Evolutionary conservation across 2,113 vertebrate species (phyloP), one percentile per base, ranked within the genome.

Genomic region (Triplophysa siluroides): DNA sequence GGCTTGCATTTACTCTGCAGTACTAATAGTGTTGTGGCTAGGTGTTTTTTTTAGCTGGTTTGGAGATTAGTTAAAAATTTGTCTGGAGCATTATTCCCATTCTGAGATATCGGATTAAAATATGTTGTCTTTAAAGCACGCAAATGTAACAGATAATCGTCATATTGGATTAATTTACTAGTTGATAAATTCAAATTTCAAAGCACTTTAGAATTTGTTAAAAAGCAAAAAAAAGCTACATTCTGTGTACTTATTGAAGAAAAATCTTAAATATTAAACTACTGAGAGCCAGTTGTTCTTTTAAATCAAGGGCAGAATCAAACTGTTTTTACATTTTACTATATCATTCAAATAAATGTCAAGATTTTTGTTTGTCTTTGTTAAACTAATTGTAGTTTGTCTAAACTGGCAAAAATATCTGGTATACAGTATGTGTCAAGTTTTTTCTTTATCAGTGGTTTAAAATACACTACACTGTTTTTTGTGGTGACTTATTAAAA

Each of bases 401-500:
- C 26, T 60, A 60, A 26, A 23, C 33, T 73, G 70, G 70, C 29
- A 58, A 60, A n/a, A 60, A 43, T 73, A 56, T 23, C 16, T 54
- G 18, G 8, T 21, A 70, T 1, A 71, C n/a, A n/a, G n/a, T n/a
- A n/a, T 72, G 8, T 52, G 70, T 41, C 11, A 9, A 21, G n/a
- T 71, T 56, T 67, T 64, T 24, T 64, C 9, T 33, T 7, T 11
- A 18, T 24, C 26, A 33, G 47, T 81, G 29, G 16, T 78, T 18
- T 78, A 70, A 60, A 70, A 58, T 21, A 33, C 70, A 73, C 70
- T 73, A 38, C 29, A 62, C 21, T 73, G 19, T 74, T 61, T 73
- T 74, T 61, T 74, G 71, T 24, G 41, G 16, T 63, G 54, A 33
- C 23, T 26, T 45, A 43, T 63, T 76, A 11, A 45, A 12, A 18